A percentile compares a stretch with the other conserved stretches of the same genome.
Evolutionary conservation across 2,797 vertebrate genomes (phyloP).

Genomic region (Chiloscyllium punctatum): DNA sequence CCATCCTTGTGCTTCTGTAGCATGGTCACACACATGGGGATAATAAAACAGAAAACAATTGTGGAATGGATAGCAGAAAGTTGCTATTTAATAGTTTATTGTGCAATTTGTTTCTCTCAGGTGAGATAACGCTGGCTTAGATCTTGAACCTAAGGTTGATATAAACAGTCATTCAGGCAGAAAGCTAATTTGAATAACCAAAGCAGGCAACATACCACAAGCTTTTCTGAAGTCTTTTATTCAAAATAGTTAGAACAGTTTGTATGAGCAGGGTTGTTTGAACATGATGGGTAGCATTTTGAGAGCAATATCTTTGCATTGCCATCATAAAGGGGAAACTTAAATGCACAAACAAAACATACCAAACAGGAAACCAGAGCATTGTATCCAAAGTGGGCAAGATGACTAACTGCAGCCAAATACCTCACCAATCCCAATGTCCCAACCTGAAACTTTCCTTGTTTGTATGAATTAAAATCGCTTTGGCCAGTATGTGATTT

Average conservation of each 20-base stretch:
- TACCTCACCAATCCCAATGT: not conserved
- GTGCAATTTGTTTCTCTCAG: not conserved
- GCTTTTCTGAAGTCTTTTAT: not conserved
- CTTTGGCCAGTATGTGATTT: no score
- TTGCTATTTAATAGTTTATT: not conserved
- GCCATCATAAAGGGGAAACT: not conserved
- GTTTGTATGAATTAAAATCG: not conserved
- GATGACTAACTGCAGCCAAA: not conserved
- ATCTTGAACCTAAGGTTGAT: not conserved
- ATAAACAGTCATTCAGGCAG: not conserved
- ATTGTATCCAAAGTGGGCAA: not conserved
- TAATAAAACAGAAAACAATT: not conserved
- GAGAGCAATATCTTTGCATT: not conserved
- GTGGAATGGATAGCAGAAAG: not conserved
- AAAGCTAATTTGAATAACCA: constrained; percentile 30
- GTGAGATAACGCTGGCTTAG: constrained; percentile 19
- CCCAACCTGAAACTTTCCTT: not conserved
- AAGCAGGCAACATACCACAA: not conserved
- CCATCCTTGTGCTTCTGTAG: not conserved
- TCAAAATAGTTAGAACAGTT: constrained; percentile 14
- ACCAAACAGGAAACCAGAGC: not conserved
- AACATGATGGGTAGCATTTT: not conserved
- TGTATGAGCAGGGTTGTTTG: not conserved
- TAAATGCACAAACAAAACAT: not conserved
- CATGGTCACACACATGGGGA: not conserved